Conservation (phyloP, 2,888 invertebrate genomes). For the Scrobipalpa atriplicella region DNA sequence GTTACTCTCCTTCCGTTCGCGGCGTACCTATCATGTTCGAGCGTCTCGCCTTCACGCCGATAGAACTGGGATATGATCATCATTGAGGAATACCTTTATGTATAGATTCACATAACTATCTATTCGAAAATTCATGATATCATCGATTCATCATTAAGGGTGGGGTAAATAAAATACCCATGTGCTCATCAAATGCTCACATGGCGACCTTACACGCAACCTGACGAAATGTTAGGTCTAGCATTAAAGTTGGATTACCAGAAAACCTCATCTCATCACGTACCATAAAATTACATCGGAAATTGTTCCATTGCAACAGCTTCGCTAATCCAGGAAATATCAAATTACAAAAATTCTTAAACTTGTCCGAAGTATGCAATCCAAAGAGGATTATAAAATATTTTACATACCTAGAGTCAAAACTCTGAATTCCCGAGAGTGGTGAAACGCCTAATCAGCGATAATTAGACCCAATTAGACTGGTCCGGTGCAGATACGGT, state of each 20-base stretch:
- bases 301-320: neutral
- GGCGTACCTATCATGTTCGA: conserved; percentile 43
- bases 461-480: conserved; percentile 54
- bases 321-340: neutral
- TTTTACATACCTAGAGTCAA: neutral
- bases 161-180: neutral
- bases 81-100: neutral
- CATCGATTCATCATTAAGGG: neutral
- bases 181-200: conserved; percentile 8
- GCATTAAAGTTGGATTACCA: neutral
- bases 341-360: neutral
- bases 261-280: neutral
- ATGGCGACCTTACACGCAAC: neutral
- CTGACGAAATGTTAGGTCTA: neutral
- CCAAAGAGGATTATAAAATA: neutral
- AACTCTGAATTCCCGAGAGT: conserved; percentile 33
- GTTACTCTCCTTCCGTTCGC: conserved; percentile 56
- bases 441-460: conserved; percentile 46
- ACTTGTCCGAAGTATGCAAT: neutral
- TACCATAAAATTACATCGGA: neutral
- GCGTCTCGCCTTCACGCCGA: conserved; percentile 42
- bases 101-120: no score
- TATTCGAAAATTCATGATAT: neutral
- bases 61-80: conserved; percentile 1
- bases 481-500: conserved; percentile 32